These are phyloP conservation scores for Odontocerum albicorne DNA, from an alignment of 2,888 invertebrate genomes.

Conservation along the genomic window DNA sequence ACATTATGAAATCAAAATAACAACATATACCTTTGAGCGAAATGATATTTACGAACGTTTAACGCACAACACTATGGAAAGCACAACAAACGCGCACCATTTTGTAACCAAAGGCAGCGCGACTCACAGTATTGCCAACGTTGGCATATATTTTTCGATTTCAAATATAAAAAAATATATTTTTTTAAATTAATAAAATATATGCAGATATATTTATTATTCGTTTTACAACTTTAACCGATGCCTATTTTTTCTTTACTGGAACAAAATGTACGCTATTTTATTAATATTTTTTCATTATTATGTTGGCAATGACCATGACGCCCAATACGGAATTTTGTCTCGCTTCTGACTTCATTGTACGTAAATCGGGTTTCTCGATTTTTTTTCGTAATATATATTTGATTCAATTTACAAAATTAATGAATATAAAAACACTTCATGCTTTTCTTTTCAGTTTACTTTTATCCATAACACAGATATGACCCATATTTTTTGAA, in stretches of 20 bases:
- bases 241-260: no score
- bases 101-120: slow-evolving; percentile 49
- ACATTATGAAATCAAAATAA: slow-evolving; percentile 7
- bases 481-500: no score
- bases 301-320: background rate
- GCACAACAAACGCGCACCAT: slow-evolving; percentile 62
- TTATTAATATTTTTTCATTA: background rate
- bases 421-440: no score
- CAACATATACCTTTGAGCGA: slow-evolving; percentile 23
- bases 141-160: slow-evolving; percentile 12
- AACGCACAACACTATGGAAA: slow-evolving; percentile 37
- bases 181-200: background rate
- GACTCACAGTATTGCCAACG: slow-evolving; percentile 28
- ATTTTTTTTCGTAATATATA: background rate
- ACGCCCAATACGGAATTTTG: background rate
- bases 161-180: background rate
- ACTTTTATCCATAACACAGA: no score
- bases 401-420: no score
- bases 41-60: slow-evolving; percentile 25
- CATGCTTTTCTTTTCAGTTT: no score
- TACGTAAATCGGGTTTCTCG: background rate
- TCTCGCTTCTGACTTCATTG: background rate
- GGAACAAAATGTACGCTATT: no score
- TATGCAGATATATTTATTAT: no score
- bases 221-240: no score